These are phyloP conservation scores for Camptogramma bilineatum DNA, from an alignment of 2,888 invertebrate species.

Conservation along the genomic window DNA sequence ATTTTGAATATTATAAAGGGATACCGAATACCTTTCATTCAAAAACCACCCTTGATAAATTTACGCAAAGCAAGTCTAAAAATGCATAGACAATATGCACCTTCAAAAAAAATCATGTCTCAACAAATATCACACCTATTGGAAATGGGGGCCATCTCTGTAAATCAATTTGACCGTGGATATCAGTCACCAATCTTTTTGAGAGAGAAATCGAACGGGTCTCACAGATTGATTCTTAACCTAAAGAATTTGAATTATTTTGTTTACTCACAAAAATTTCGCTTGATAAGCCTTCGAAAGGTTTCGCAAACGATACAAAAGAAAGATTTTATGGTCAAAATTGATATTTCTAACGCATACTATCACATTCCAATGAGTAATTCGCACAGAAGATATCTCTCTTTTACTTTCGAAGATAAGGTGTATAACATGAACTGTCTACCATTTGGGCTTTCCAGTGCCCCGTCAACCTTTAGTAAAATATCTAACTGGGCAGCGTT, in stretches of 20 bases:
- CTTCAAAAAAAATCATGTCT: too few relatives aligned
- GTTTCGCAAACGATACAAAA: not conserved
- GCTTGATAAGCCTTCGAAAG: not conserved
- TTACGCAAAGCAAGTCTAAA: not conserved
- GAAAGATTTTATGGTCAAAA: not conserved
- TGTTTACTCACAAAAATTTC: not conserved
- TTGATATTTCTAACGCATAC: not conserved
- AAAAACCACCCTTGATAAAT: not conserved
- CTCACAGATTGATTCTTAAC: not conserved
- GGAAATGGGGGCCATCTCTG: not conserved
- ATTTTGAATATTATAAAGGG: not conserved
- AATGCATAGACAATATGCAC: too few relatives aligned
- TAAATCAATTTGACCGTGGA: not conserved
- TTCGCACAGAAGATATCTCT: too few relatives aligned
- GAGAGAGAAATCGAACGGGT: conserved; percentile 3
- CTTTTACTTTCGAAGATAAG: not conserved
- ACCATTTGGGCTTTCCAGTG: not conserved
- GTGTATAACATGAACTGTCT: not conserved
- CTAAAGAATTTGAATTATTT: not conserved
- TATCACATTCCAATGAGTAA: too few relatives aligned
- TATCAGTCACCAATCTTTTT: not conserved
- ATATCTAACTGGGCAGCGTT: too few relatives aligned
- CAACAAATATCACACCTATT: not conserved
- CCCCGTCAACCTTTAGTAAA: not conserved
- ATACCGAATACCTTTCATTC: conserved; percentile 1